Conservation (phyloP, 2,797 vertebrate genomes). For the Gephyroberyx darwinii region DNA sequence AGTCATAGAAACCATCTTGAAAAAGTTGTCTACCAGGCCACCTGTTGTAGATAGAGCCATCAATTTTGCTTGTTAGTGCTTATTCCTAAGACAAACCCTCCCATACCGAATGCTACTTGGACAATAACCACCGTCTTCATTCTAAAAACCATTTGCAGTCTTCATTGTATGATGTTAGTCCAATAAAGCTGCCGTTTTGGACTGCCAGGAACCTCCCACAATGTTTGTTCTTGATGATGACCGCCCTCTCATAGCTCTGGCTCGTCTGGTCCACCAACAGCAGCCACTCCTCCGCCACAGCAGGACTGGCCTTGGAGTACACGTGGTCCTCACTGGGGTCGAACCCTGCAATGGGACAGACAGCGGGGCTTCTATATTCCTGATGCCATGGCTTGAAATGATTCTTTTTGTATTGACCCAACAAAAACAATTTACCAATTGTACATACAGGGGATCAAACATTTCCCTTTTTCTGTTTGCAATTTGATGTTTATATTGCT, state of each 20-base stretch:
- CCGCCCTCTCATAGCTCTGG: slow-evolving; percentile 55
- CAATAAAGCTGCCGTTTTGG: slow-evolving; percentile 34
- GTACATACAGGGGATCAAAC: slow-evolving; percentile 39
- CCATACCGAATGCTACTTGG: neutral
- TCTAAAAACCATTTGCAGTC: slow-evolving; percentile 70
- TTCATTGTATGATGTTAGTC: slow-evolving; percentile 48
- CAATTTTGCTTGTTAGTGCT: slow-evolving; percentile 8
- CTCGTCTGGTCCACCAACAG: slow-evolving; percentile 63
- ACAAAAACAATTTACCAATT: slow-evolving; percentile 15
- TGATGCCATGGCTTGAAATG: neutral
- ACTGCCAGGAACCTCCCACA: slow-evolving; percentile 58
- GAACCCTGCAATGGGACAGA: slow-evolving; percentile 44
- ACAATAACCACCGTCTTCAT: slow-evolving; percentile 25
- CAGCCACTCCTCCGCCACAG: slow-evolving; percentile 62
- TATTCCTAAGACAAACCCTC: slow-evolving; percentile 16
- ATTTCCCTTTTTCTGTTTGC: slow-evolving; percentile 16
- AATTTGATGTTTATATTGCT: slow-evolving; percentile 51
- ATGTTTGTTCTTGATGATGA: slow-evolving; percentile 67
- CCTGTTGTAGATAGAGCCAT: slow-evolving; percentile 29
- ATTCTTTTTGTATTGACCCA: slow-evolving; percentile 25
- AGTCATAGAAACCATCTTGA: slow-evolving; percentile 14
- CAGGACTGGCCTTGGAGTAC: slow-evolving; percentile 34
- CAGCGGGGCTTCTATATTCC: rapidly evolving
- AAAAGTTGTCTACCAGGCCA: slow-evolving; percentile 40
- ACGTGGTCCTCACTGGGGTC: slow-evolving; percentile 40